Percentiles rank a stretch among this genome's conserved stretches.
Evolutionary conservation across 2,888 invertebrate species (phyloP).

Genomic region (Vanessa cardui): DNA sequence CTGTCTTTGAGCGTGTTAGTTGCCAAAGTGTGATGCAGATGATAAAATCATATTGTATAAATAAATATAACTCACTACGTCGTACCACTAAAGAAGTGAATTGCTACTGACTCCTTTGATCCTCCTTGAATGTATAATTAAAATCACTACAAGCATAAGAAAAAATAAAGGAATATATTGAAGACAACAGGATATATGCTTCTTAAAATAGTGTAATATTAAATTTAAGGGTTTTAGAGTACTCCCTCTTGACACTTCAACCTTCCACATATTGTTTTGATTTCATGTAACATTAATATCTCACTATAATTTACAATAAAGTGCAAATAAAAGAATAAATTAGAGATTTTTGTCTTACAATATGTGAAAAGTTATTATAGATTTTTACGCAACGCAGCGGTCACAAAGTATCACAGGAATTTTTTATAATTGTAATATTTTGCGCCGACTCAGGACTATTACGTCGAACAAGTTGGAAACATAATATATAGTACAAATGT

Average conservation of each 20-base stretch:
- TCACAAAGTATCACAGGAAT: conserved; percentile 61
- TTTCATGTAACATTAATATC: conserved; percentile 4
- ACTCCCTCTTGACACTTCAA: conserved; percentile 64
- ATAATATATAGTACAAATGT: conserved; percentile 20
- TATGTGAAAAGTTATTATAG: conserved; percentile 59
- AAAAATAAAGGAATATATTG: conserved; percentile 54
- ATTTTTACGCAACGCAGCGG: conserved; percentile 61
- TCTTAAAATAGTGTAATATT: conserved; percentile 24
- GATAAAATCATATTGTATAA: conserved; percentile 63
- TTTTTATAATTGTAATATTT: conserved; percentile 52
- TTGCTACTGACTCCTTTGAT: conserved; percentile 67
- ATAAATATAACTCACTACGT: conserved; percentile 66
- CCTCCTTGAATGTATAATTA: conserved; percentile 63
- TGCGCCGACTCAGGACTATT: conserved; percentile 56
- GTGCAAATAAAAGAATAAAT: neutral
- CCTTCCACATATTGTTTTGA: conserved; percentile 60
- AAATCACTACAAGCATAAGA: conserved; percentile 73
- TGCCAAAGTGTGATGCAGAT: conserved; percentile 58
- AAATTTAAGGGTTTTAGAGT: conserved; percentile 57
- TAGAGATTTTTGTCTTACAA: conserved; percentile 45
- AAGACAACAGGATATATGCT: conserved; percentile 67
- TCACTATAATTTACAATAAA: neutral
- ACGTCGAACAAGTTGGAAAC: conserved; percentile 43
- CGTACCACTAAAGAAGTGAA: conserved; percentile 66
- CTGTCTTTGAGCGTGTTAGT: conserved; percentile 64